Conservation (phyloP, 2,888 invertebrate species). For the Scaptomyza flava region DNA sequence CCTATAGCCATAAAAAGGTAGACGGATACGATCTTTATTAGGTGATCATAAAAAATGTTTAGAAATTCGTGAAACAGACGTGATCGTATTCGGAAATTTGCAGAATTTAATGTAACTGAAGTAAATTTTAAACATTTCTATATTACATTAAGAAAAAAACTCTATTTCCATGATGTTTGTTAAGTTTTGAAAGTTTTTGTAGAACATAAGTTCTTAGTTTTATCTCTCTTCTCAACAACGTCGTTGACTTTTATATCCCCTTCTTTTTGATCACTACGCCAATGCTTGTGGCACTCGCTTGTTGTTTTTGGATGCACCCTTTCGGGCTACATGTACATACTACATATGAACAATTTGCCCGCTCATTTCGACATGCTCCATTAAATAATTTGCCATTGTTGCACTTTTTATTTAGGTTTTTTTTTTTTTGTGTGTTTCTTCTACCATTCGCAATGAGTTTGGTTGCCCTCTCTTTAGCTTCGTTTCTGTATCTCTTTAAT, state of each 20-base stretch:
- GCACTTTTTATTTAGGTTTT: conserved; percentile 37
- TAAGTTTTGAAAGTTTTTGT: too few relatives aligned
- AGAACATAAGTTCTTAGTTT: neutral
- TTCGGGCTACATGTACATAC: conserved; percentile 25
- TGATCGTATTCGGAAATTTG: neutral
- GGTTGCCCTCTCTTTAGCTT: conserved; percentile 3
- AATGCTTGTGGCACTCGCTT: conserved; percentile 16
- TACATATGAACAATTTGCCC: conserved; percentile 44
- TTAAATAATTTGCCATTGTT: conserved; percentile 78
- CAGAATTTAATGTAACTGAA: too few relatives aligned
- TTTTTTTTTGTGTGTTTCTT: conserved; percentile 1
- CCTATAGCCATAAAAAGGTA: neutral
- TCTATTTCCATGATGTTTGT: neutral
- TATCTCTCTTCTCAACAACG: neutral
- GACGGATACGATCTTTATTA: conserved; percentile 27
- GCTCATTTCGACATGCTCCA: conserved; percentile 72
- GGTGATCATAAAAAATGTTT: neutral
- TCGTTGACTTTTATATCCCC: neutral
- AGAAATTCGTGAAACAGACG: neutral
- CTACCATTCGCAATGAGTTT: conserved; percentile 26
- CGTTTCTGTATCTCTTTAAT: conserved; percentile 34
- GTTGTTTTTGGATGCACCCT: conserved; percentile 52
- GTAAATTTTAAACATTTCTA: too few relatives aligned
- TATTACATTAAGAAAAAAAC: too few relatives aligned
- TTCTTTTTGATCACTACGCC: conserved; percentile 11